Percentiles rank a stretch among this genome's conserved stretches.
Conservation (phyloP, 2,113 vertebrate genomes). For the Empidonax alnorum region DNA sequence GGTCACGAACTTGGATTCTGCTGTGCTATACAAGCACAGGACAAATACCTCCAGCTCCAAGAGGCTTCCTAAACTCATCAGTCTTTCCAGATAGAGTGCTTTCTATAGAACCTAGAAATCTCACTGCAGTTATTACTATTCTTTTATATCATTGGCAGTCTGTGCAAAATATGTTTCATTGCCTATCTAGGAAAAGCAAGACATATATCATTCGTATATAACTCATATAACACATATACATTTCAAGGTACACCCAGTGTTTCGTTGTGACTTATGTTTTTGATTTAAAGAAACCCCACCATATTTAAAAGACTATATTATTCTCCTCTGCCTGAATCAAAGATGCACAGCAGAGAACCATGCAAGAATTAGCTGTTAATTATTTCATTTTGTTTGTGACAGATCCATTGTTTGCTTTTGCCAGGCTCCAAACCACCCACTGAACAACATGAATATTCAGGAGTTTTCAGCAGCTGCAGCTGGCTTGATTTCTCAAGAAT, state of each 20-base stretch:
- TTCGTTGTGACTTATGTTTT: not conserved
- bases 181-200: not conserved
- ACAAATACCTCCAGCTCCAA: not conserved
- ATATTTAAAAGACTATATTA: not conserved
- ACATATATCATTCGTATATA: not conserved
- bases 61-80: not conserved
- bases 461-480: conserved; percentile 26
- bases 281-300: accelerated
- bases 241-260: not conserved
- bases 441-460: conserved; percentile 54
- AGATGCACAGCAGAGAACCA: not conserved
- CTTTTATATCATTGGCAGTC: not conserved
- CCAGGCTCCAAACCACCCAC: conserved; percentile 11
- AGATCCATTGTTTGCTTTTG: conserved; percentile 47
- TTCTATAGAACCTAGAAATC: not conserved
- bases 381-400: conserved; percentile 26
- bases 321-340: not conserved
- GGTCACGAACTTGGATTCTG: not conserved
- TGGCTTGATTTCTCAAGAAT: not conserved
- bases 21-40: not conserved
- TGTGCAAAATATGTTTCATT: not conserved
- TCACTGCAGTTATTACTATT: not conserved
- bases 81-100: not conserved
- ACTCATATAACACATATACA: not conserved
- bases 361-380: conserved; percentile 28